Evolutionary conservation across 2,113 vertebrate genomes (phyloP).

Genomic region (Cebus imitator): DNA sequence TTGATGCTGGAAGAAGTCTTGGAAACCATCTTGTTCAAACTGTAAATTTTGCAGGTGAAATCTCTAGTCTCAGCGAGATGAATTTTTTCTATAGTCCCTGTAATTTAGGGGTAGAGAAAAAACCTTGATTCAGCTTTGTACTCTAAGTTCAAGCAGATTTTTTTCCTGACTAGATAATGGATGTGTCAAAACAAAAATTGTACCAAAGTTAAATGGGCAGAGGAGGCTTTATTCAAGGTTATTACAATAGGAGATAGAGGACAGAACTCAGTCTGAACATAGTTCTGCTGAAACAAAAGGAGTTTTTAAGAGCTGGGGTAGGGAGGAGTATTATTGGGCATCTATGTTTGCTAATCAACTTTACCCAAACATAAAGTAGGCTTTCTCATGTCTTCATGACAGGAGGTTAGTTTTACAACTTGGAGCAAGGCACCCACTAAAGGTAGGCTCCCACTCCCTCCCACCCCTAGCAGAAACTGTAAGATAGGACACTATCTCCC

Average conservation of each 20-base stretch:
- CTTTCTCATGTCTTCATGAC: neutral
- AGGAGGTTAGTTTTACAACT: neutral
- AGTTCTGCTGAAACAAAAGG: neutral
- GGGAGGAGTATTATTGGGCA: too few relatives aligned
- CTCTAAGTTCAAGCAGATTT: neutral
- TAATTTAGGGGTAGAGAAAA: neutral
- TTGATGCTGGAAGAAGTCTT: neutral
- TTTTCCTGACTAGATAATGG: neutral
- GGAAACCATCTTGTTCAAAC: neutral
- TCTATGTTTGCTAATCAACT: neutral
- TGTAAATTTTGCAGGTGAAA: neutral
- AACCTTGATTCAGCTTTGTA: neutral
- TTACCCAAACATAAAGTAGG: neutral
- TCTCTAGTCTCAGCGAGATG: neutral
- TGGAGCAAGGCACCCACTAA: neutral
- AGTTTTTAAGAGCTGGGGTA: neutral
- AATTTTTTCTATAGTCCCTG: neutral
- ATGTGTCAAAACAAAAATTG: neutral
- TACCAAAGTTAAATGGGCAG: neutral
- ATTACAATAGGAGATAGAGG: neutral
- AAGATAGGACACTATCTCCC: neutral
- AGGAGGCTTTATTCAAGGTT: neutral
- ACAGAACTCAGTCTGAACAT: neutral
- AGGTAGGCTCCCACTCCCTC: neutral
- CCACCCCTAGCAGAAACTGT: neutral